These are phyloP conservation scores for Bradypodion ventrale DNA, from an alignment of 2,797 vertebrate species.

Conservation along the genomic window DNA sequence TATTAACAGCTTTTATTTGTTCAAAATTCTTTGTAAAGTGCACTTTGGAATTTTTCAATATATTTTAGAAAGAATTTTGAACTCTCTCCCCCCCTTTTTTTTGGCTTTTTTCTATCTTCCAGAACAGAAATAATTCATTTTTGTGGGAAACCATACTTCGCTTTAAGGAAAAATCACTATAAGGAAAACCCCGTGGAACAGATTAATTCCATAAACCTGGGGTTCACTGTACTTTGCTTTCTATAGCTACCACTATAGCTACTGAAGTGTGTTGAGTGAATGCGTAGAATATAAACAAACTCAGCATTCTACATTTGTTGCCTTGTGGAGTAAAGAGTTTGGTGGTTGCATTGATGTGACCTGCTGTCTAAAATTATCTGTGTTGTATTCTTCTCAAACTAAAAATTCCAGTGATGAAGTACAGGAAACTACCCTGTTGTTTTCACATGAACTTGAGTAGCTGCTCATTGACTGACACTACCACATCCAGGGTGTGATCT, in stretches of 20 bases:
- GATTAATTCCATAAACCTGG: no score
- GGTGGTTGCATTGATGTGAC: constrained; percentile 20
- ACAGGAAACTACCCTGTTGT: background rate
- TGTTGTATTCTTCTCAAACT: constrained; percentile 33
- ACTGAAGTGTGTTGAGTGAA: constrained; percentile 21
- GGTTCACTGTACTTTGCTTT: no score
- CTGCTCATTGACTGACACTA: constrained; percentile 3
- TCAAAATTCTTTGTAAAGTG: no score
- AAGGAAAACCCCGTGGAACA: no score
- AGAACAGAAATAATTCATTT: no score
- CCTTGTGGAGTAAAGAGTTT: constrained; percentile 44
- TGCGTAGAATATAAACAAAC: constrained; percentile 53
- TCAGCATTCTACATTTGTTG: constrained; percentile 44
- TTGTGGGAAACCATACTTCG: no score
- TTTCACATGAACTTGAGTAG: background rate
- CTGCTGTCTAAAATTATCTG: constrained; percentile 47
- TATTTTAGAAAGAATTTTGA: background rate
- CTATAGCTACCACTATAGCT: background rate
- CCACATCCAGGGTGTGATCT: background rate
- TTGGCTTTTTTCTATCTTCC: no score
- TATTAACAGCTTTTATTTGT: no score
- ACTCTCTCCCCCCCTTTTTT: no score
- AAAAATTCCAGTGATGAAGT: background rate
- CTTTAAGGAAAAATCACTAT: no score
- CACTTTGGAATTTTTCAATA: no score